Base-by-base conservation (phyloP, 2,888 invertebrate species). In the Germaria angustata region DNA sequence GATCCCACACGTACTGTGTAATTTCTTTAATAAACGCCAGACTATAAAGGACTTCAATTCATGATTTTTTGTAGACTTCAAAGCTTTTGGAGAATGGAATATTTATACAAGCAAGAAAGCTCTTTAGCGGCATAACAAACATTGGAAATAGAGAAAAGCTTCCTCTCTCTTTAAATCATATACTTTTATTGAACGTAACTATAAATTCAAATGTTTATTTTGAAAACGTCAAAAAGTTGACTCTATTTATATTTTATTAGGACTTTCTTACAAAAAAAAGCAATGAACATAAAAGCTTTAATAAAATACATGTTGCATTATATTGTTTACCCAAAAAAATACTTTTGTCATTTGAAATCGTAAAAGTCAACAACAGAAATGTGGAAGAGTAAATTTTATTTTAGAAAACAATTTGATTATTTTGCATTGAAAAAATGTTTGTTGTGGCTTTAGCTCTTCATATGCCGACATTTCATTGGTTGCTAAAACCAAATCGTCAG, bases 1-100 rank as follows among this genome's bases (percentile, higher is more conserved):
- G 84, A 88, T 86, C 89, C 87, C 87, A 88, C 87, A 88, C 87
- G 86, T 87, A 89, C 89, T 89, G 89, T 88, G 88, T 86, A 86
- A 82, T 85, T 81, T 85, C 84, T 68, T 66, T 79, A 61, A 39
- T 22, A 75, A 44, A 71, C 84, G 77, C 41, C 51, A 73, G 65
- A 73, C 63, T 85, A 77, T 82, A 79, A 78, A 76, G 69, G 51
- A 78, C 49, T 71, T 57, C 13, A 36, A 59, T 28, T 71, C 65
- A 57, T 63, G 57, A 17, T 46, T 51, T n/a, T 55, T 46, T 75
- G 84, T 81, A 78, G 80, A 73, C 46, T 61, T 39, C 4, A 9
- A n/a, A 15, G n/a, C 2, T 75, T 65, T 65, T 36, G 85, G 71
- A 85, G 85, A 85, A 22, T 85, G 81, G 85, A 85, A 84, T 53